Evolutionary conservation across 2,888 invertebrate species (phyloP).

Genomic region (Clivina fossor): DNA sequence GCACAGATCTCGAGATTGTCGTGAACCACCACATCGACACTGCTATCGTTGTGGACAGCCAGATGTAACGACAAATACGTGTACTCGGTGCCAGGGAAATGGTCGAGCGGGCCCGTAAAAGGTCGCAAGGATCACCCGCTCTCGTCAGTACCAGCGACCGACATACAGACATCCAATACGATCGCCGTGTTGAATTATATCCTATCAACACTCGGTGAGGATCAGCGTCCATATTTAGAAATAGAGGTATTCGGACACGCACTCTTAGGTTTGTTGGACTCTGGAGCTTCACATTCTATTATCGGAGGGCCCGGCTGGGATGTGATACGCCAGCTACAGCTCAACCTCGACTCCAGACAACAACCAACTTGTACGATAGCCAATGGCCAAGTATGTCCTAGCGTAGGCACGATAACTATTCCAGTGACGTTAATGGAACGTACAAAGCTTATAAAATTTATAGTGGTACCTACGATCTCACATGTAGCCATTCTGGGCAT

Average conservation of each 20-base stretch:
- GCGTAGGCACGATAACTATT: constrained; percentile 4
- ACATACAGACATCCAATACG: neutral
- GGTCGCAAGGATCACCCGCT: neutral
- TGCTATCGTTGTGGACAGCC: neutral
- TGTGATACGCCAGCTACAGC: no score
- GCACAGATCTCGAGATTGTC: no score
- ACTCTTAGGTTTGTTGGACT: constrained; percentile 7
- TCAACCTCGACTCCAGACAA: no score
- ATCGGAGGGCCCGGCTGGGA: neutral
- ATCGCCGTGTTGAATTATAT: constrained; percentile 1
- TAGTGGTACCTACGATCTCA: constrained; percentile 3
- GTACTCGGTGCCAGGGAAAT: neutral
- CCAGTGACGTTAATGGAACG: neutral
- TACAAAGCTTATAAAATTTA: neutral
- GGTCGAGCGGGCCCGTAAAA: neutral
- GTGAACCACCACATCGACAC: no score
- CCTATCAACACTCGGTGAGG: neutral
- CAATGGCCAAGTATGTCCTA: neutral
- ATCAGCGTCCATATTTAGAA: constrained; percentile 18
- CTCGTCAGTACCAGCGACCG: neutral
- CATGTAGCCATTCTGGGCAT: constrained; percentile 10
- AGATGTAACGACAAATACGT: neutral
- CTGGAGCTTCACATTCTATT: neutral
- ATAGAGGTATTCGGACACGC: neutral
- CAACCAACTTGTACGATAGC: constrained; percentile 8